phyloP scores from a whole-genome alignment of 2,113 vertebrate genomes.

The Acrocephalus kingi region DNA sequence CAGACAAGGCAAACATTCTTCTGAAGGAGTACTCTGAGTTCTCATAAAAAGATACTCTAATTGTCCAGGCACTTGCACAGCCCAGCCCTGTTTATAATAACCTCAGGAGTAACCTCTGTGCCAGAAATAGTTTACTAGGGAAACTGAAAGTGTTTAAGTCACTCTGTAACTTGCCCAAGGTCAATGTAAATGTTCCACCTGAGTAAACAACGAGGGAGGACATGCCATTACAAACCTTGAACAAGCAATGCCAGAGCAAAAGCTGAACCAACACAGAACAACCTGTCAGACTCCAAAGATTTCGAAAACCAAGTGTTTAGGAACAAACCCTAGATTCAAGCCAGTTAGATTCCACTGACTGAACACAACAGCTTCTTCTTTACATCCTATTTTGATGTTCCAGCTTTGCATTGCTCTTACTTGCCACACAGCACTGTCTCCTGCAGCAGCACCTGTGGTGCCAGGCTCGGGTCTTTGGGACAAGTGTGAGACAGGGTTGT shows the following conservation, averaged over 20 bases:
- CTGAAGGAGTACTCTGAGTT: not conserved
- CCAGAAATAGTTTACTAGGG: slow-evolving; percentile 20
- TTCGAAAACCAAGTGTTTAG: not conserved
- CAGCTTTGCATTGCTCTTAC: not conserved
- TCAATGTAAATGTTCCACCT: not conserved
- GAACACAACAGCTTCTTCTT: not conserved
- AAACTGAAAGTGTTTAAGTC: slow-evolving; percentile 16
- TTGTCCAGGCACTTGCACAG: not conserved
- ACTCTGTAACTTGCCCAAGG: not conserved
- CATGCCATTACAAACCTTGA: not conserved
- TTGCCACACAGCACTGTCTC: rapidly evolving
- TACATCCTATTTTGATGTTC: not conserved
- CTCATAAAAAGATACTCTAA: slow-evolving; percentile 11
- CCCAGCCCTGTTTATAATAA: slow-evolving; percentile 21
- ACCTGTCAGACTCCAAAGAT: not conserved
- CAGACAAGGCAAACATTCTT: not conserved
- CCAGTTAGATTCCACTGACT: not conserved
- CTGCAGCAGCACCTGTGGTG: not conserved
- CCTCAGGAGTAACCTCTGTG: not conserved
- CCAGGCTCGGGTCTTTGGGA: not conserved
- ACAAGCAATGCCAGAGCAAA: not conserved
- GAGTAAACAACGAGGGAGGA: not conserved
- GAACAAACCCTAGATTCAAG: not conserved
- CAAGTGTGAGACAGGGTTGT: not conserved
- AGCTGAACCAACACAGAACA: not conserved